Percentiles rank a stretch among this genome's conserved stretches.
Evolutionary conservation across 2,888 invertebrate genomes (phyloP).

Genomic region (Zelleria hepariella): DNA sequence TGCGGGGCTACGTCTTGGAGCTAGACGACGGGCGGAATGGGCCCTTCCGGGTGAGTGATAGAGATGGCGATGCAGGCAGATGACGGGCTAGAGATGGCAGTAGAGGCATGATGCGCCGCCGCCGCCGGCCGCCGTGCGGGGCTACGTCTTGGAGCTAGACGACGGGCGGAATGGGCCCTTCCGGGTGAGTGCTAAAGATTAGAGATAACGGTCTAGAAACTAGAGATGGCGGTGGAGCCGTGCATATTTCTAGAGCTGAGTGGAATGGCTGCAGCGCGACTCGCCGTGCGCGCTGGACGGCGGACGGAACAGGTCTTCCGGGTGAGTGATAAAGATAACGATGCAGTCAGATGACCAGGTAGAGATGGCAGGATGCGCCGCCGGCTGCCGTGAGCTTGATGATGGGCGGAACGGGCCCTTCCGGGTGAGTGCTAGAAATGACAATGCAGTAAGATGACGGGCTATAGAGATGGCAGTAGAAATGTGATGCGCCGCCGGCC

Average conservation of each 20-base stretch:
- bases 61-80: conserved; percentile 82
- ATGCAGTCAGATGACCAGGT: no score
- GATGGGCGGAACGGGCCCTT: background rate
- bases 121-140: conserved; percentile 90
- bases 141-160: conserved; percentile 95
- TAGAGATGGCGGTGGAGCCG: no score
- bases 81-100: no score
- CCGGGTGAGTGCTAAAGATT: conserved; percentile 87
- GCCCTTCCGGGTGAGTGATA: conserved; percentile 87
- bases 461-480: no score
- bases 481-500: no score
- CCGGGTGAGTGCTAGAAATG: background rate
- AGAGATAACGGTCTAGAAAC: no score
- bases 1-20: conserved; percentile 96
- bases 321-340: background rate
- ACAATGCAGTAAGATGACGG: no score
- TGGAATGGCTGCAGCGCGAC: no score
- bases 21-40: conserved; percentile 96
- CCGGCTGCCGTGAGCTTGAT: background rate
- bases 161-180: conserved; percentile 96
- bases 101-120: conserved; percentile 87
- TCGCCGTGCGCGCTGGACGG: background rate
- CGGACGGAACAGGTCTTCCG: background rate
- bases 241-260: no score
- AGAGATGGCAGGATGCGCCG: no score